Evolutionary conservation across 2,888 invertebrate genomes (phyloP).

Genomic region (Camptogramma bilineatum): DNA sequence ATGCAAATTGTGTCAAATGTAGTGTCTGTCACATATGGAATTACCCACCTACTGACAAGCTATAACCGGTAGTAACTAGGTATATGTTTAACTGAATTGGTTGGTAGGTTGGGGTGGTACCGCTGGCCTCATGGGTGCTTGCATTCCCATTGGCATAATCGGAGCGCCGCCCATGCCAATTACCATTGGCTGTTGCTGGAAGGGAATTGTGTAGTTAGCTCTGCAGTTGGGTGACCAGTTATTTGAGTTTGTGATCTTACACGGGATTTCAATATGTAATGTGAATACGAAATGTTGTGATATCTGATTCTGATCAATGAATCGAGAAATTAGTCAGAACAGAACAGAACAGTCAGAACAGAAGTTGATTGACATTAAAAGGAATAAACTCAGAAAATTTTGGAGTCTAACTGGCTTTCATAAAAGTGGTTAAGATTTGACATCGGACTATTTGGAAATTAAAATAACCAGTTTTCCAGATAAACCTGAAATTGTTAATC

Average conservation of each 20-base stretch:
- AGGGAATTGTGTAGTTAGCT: constrained; percentile 27
- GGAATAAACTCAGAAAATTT: not conserved
- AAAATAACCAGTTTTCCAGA: too few species aligned
- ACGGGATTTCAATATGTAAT: not conserved
- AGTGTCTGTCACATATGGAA: too few species aligned
- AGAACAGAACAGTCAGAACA: not conserved
- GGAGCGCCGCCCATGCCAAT: constrained; percentile 75
- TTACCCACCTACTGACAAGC: constrained; percentile 35
- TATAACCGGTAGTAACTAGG: constrained; percentile 47
- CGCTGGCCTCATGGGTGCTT: constrained; percentile 73
- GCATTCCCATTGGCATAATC: constrained; percentile 74
- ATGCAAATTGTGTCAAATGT: too few species aligned
- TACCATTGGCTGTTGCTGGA: constrained; percentile 83
- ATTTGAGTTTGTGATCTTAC: not conserved
- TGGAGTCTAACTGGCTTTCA: too few species aligned
- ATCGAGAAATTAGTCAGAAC: not conserved
- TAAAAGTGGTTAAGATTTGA: too few species aligned
- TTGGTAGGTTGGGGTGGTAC: constrained; percentile 74
- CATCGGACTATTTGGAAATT: too few species aligned
- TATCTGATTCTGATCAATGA: not conserved
- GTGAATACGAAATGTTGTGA: not conserved
- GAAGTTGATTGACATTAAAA: not conserved
- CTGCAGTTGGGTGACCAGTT: not conserved
- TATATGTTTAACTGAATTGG: constrained; percentile 77
- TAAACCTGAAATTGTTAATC: too few species aligned